phyloP scores from a whole-genome alignment of 2,797 vertebrate genomes.

The Chiloscyllium punctatum region DNA sequence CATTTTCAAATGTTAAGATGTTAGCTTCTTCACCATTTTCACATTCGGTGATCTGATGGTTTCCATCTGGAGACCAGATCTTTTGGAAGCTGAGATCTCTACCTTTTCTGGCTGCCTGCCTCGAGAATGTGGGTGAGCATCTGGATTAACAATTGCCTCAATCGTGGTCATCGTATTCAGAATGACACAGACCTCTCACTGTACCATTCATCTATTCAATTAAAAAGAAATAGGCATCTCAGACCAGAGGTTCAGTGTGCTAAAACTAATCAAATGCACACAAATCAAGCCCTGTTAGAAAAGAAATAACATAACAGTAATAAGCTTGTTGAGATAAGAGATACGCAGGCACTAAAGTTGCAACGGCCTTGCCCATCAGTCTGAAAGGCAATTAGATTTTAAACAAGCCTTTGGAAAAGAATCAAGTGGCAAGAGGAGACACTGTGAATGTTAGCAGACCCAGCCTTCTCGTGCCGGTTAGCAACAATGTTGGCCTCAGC shows the following conservation, averaged over 20 bases:
- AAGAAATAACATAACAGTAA: not conserved
- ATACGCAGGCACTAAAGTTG: not conserved
- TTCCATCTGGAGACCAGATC: not conserved
- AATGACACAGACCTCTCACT: not conserved
- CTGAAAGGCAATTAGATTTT: not conserved
- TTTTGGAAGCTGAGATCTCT: not conserved
- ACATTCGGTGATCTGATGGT: not conserved
- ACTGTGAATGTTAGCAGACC: not conserved
- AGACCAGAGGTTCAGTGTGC: not conserved
- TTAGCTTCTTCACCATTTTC: not conserved
- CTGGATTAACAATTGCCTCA: not conserved
- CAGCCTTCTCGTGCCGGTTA: not conserved
- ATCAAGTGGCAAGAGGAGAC: not conserved
- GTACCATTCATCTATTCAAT: not conserved
- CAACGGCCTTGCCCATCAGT: not conserved
- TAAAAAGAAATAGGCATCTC: not conserved
- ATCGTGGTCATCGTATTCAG: not conserved
- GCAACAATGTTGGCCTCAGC: not conserved
- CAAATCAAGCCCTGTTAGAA: not conserved
- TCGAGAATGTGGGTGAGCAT: not conserved
- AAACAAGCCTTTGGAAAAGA: not conserved
- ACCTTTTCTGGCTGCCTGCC: not conserved
- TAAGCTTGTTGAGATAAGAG: not conserved
- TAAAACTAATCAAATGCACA: not conserved
- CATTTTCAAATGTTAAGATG: not conserved